Base-by-base conservation (phyloP, 2,888 invertebrate species). In the Caenorhabditis afra region DNA sequence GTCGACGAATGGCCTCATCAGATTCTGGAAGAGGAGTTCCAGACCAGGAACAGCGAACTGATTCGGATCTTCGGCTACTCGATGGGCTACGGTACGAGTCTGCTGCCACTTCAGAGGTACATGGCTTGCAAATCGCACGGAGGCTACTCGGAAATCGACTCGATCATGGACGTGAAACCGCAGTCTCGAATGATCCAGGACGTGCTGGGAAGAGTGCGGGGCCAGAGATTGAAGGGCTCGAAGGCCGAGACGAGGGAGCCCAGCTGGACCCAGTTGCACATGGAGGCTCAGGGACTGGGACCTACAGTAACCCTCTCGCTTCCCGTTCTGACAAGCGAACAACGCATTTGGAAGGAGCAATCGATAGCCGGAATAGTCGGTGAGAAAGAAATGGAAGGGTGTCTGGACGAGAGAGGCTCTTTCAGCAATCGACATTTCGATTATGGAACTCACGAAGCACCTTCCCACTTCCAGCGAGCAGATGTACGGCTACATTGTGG, bases 1-100 rank as follows among this genome's bases (percentile, higher is more conserved):
- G 92, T 92, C 14, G 92, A 92, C 16, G 92, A 92, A 77, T 91
- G 91, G 87, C 92, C 92, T 0, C 90, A 91, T 66, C 91, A 91
- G 2, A 90, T 92, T 23, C 88, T 93, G 12, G 87, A 91, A 50
- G 89, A 91, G 75, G 90, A 85, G 35, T 81, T 87, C 45, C 64
- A 55, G 16, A 76, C 71, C 5, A 44, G 76, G 35, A 71, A 76
- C 22, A 64, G 70, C 29, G 82, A 82, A 39, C 57, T 81, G 45
- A 79, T 89, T 14, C 81, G 89, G 23, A 82, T 89, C 8, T 89
- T 87, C 41, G 88, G 88, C 12, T 87, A 84, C 50, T 85, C 89
- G 10, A 88, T 89, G 86, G 89, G 89, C 0, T 87, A 84, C 78
- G 88, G 86, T 23, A 86, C 86, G 1, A 87, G 87, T 41, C 81